phyloP scores from a whole-genome alignment of 2,113 vertebrate species.

The Hippocampus guttulatus region DNA sequence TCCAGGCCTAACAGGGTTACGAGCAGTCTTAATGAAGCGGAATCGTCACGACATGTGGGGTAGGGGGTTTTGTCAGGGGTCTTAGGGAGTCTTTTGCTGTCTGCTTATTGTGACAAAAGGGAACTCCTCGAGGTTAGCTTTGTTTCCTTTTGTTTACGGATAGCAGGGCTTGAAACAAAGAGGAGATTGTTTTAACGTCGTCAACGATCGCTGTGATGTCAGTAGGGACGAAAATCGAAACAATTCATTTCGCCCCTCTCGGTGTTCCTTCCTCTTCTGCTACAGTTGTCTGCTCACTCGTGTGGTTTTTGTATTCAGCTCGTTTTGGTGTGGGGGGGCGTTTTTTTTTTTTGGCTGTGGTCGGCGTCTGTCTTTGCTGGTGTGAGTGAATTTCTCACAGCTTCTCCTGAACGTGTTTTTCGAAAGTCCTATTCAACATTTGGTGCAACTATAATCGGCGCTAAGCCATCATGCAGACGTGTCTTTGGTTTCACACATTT shows the following conservation, averaged over 20 bases:
- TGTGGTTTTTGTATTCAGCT: slow-evolving; percentile 50
- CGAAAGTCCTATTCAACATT: slow-evolving; percentile 70
- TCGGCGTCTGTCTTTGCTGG: slow-evolving; percentile 64
- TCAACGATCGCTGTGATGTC: not conserved
- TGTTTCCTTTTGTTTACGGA: not conserved
- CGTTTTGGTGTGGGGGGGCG: slow-evolving; percentile 49
- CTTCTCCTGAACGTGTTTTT: slow-evolving; percentile 69
- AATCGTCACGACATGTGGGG: slow-evolving; percentile 57
- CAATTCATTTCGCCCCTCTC: slow-evolving; percentile 37
- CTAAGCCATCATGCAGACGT: slow-evolving; percentile 65
- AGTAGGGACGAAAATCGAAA: slow-evolving; percentile 24
- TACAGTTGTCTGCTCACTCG: slow-evolving; percentile 35
- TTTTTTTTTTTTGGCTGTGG: slow-evolving; percentile 54
- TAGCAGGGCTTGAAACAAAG: not conserved
- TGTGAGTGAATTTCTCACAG: slow-evolving; percentile 71
- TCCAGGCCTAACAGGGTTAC: slow-evolving; percentile 74
- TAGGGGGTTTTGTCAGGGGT: slow-evolving; percentile 41
- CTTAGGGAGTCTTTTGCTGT: slow-evolving; percentile 38
- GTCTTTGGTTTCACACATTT: slow-evolving; percentile 66
- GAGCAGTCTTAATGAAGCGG: slow-evolving; percentile 71
- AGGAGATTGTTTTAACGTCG: not conserved
- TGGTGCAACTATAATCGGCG: slow-evolving; percentile 71
- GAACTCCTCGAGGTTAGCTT: slow-evolving; percentile 7
- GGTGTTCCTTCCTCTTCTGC: slow-evolving; percentile 33
- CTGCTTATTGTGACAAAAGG: slow-evolving; percentile 25